Evolutionary conservation across 2,888 invertebrate species (phyloP).

Genomic region (Phaedon cochleariae): DNA sequence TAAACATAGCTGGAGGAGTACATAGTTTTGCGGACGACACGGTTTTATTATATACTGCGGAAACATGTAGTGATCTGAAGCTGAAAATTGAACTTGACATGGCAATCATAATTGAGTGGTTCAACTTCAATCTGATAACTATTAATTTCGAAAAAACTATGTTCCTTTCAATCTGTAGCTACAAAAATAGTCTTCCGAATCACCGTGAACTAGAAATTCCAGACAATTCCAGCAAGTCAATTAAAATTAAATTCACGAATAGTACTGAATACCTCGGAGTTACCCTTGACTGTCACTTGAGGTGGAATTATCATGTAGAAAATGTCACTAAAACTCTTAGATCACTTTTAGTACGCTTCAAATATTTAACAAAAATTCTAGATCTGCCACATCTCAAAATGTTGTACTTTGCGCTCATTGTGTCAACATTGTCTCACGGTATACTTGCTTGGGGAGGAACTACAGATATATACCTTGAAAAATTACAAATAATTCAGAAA

Average conservation of each 20-base stretch:
- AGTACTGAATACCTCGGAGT: slow-evolving; percentile 2
- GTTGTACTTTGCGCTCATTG: slow-evolving; percentile 5
- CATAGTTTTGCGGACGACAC: slow-evolving; percentile 1
- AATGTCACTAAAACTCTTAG: slow-evolving; percentile 3
- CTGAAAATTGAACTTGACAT: too few species aligned
- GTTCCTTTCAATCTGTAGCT: background rate
- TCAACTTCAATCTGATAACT: slow-evolving; percentile 1
- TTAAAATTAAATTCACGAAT: slow-evolving; percentile 4
- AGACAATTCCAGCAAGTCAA: background rate
- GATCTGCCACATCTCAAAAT: background rate
- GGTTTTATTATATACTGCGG: too few species aligned
- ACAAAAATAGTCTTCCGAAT: slow-evolving; percentile 10
- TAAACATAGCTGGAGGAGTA: background rate
- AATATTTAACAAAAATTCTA: slow-evolving; percentile 5
- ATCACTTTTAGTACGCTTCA: background rate
- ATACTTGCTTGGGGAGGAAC: slow-evolving; percentile 13
- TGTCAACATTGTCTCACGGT: slow-evolving; percentile 2
- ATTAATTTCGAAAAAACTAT: background rate
- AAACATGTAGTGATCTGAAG: too few species aligned
- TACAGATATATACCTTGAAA: slow-evolving; percentile 9
- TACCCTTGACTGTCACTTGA: too few species aligned
- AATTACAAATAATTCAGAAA: too few species aligned
- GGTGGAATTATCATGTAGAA: slow-evolving; percentile 4
- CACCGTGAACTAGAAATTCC: slow-evolving; percentile 3
- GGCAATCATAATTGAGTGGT: too few species aligned